phyloP scores from a whole-genome alignment of 2,888 invertebrate species.

The Cancer borealis region DNA sequence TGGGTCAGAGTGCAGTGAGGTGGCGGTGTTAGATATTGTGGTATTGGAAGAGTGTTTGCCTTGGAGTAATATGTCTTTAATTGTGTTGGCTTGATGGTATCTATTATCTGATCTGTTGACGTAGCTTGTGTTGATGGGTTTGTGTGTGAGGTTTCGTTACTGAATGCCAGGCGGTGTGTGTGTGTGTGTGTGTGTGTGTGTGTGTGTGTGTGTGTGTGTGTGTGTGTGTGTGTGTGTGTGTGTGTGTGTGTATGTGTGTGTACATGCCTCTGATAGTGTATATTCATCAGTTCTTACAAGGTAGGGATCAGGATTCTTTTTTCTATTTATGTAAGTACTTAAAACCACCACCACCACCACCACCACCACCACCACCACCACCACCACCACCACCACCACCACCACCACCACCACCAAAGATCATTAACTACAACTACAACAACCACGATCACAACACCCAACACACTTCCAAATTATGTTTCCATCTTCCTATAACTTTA shows the following conservation, averaged over 20 bases:
- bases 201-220: conserved; percentile 6
- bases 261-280: not conserved
- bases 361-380: not conserved
- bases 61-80: not conserved
- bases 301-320: not conserved
- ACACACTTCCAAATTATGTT: too few relatives aligned
- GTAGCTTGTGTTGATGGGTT: not conserved
- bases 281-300: not conserved
- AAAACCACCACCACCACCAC: not conserved
- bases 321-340: too few relatives aligned
- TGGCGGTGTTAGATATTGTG: not conserved
- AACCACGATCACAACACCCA: too few relatives aligned
- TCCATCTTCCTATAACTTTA: too few relatives aligned
- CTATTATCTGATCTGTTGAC: not conserved
- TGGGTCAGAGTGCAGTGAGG: not conserved
- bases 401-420: too few relatives aligned
- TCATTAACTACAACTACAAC: too few relatives aligned
- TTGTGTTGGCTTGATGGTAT: not conserved
- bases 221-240: conserved; percentile 32
- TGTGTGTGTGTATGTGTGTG: not conserved
- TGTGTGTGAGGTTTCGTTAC: not conserved
- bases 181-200: not conserved
- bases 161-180: not conserved
- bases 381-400: too few relatives aligned
- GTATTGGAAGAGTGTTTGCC: not conserved